These are phyloP conservation scores for Nycticryphes semicollaris DNA, from an alignment of 2,113 vertebrate species.

Conservation along the genomic window DNA sequence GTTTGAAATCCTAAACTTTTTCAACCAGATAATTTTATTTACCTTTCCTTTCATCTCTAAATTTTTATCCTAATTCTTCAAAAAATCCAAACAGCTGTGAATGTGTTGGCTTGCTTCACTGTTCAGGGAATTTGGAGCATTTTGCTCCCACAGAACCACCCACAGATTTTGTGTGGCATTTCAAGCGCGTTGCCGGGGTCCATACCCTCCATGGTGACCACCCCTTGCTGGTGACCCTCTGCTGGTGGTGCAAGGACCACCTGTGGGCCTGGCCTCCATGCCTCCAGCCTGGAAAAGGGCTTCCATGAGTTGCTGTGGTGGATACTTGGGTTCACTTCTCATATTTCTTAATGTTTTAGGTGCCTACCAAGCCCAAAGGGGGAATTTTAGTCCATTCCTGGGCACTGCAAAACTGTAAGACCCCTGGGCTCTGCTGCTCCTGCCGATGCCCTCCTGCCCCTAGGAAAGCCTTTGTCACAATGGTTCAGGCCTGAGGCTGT, in stretches of 20 bases:
- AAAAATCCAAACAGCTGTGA: neutral
- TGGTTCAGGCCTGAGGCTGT: neutral
- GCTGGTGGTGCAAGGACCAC: neutral
- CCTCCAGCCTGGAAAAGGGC: neutral
- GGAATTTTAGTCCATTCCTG: neutral
- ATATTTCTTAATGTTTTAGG: neutral
- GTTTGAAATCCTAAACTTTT: neutral
- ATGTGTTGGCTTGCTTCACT: neutral
- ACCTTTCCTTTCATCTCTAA: neutral
- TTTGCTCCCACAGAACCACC: neutral
- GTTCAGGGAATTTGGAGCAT: neutral
- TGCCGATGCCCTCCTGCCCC: fast-evolving
- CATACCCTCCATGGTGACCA: fast-evolving
- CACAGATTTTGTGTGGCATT: neutral
- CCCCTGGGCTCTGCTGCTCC: neutral
- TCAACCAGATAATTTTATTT: neutral
- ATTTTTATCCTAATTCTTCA: neutral
- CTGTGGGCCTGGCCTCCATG: too few species aligned
- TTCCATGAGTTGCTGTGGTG: too few species aligned
- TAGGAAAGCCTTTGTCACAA: neutral
- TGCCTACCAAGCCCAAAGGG: neutral
- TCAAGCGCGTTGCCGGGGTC: fast-evolving
- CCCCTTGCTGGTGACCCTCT: neutral
- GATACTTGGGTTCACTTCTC: neutral
- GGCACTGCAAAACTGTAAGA: neutral